Conservation (phyloP, 2,797 vertebrate species). For the Gephyroberyx darwinii region DNA sequence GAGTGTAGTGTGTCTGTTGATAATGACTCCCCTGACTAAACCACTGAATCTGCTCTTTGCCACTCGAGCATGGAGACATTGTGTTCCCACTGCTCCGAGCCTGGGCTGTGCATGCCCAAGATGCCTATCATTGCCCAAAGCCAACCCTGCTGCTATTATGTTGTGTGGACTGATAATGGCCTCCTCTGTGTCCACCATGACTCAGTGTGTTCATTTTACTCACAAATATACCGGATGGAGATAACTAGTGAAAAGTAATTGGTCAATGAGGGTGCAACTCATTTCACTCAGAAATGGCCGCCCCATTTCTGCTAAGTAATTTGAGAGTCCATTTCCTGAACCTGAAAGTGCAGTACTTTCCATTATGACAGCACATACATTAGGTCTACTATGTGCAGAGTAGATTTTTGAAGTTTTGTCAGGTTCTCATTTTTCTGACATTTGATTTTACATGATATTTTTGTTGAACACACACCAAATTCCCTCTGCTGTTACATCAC, state of each 20-base stretch:
- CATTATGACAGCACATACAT: slow-evolving; percentile 42
- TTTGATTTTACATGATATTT: slow-evolving; percentile 31
- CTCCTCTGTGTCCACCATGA: slow-evolving; percentile 38
- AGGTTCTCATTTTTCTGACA: slow-evolving; percentile 45
- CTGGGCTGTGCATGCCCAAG: slow-evolving; percentile 44
- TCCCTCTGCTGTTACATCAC: background rate
- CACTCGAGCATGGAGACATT: slow-evolving; percentile 40
- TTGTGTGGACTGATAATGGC: slow-evolving; percentile 55
- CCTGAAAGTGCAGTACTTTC: slow-evolving; percentile 47
- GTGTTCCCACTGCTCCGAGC: slow-evolving; percentile 47
- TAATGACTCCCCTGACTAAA: slow-evolving; percentile 58
- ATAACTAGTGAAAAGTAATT: slow-evolving; percentile 63
- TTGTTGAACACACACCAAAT: background rate
- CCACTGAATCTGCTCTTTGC: slow-evolving; percentile 35
- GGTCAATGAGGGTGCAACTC: slow-evolving; percentile 54
- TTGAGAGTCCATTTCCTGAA: slow-evolving; percentile 65
- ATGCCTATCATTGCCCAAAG: slow-evolving; percentile 65
- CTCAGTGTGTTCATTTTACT: slow-evolving; percentile 38
- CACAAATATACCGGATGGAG: slow-evolving; percentile 61
- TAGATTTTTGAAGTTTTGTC: slow-evolving; percentile 34
- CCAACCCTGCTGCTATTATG: slow-evolving; percentile 53
- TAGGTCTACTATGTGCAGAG: slow-evolving; percentile 19
- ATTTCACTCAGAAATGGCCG: slow-evolving; percentile 49
- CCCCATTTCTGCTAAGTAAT: slow-evolving; percentile 29
- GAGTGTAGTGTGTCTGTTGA: slow-evolving; percentile 56